phyloP scores from a whole-genome alignment of 2,113 vertebrate species.

The Pimephales promelas region DNA sequence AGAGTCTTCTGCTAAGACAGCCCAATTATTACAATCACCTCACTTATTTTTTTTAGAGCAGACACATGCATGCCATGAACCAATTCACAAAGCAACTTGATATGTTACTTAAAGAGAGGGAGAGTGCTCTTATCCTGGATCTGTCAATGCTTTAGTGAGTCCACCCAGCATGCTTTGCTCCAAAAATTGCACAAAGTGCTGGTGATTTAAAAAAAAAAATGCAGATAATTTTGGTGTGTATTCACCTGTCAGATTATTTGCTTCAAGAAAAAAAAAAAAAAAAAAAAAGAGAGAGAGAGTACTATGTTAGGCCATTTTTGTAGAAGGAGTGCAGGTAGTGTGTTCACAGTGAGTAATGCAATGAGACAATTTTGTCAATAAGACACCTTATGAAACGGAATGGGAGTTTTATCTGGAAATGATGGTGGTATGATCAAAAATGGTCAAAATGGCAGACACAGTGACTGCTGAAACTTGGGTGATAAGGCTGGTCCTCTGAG shows the following conservation, averaged over 20 bases:
- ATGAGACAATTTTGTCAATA: background rate
- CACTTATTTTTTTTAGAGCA: conserved; percentile 45
- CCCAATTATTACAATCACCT: conserved; percentile 66
- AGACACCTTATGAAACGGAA: background rate
- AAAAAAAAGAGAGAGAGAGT: background rate
- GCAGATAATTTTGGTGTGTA: background rate
- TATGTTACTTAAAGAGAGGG: conserved; percentile 63
- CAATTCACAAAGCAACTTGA: conserved; percentile 65
- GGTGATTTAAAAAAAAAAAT: background rate
- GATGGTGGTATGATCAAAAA: background rate
- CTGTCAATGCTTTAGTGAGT: conserved; percentile 25
- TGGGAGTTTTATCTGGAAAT: background rate
- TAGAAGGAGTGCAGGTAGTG: background rate
- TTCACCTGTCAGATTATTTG: background rate
- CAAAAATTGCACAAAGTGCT: conserved; percentile 14
- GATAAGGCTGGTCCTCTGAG: conserved; percentile 7
- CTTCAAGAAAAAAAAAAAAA: too few relatives aligned
- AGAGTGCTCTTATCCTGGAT: background rate
- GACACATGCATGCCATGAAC: conserved; percentile 60
- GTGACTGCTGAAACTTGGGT: background rate
- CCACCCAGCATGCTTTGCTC: conserved; percentile 18
- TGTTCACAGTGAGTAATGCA: background rate
- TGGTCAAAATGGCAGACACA: background rate
- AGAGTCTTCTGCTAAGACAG: conserved; percentile 52
- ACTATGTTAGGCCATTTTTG: background rate